Evolutionary conservation across 2,113 vertebrate species (phyloP), one percentile per base, ranked within the genome.

Genomic region (Pandion haliaetus): DNA sequence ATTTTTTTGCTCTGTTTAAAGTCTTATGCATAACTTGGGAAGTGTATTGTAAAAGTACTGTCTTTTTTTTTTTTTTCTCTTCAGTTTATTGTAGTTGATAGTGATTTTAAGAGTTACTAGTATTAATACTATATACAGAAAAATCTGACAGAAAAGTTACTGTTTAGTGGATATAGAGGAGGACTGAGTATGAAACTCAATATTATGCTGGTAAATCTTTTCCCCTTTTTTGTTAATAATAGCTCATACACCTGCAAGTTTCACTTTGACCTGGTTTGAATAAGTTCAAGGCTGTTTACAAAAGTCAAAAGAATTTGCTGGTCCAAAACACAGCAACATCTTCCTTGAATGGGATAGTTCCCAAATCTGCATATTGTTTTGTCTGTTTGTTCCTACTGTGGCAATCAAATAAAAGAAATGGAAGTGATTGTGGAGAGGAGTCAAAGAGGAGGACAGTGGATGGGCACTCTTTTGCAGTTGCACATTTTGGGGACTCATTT

Each of bases 401-500:
- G 10, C 49, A 83, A 38, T 78, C 25, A 74, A 66, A 58, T 59
- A 16, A 58, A 91, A 79, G 4, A 52, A 93, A 66, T 42, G 10
- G 24, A 58, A 44, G 5, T 50, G 3, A 61, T 8, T 61, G 12
- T 34, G 28, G n/a, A 83, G 21, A 82, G 34, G 59, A 88, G 31
- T 80, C 63, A 54, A 57, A 65, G 45, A 84, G 45, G 19, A 95
- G n/a, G 40, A 72, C n/a, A 42, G 29, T 57, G 12, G 26, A 55
- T 52, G 34, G 31, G 62, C 10, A 42, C 3, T 59, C 5, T 21
- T 85, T 34, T 88, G 44, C 42, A 91, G 31, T 54, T 89, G 17
- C 14, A 10, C 0, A 0, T 66, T 74, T 55, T 11, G 20, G 26
- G 23, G 4, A 36, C 18, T 67, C 21, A 3, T 28, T 58, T 54